These are phyloP conservation scores for Meta bourneti DNA, from an alignment of 2,888 invertebrate genomes.

Conservation along the genomic window DNA sequence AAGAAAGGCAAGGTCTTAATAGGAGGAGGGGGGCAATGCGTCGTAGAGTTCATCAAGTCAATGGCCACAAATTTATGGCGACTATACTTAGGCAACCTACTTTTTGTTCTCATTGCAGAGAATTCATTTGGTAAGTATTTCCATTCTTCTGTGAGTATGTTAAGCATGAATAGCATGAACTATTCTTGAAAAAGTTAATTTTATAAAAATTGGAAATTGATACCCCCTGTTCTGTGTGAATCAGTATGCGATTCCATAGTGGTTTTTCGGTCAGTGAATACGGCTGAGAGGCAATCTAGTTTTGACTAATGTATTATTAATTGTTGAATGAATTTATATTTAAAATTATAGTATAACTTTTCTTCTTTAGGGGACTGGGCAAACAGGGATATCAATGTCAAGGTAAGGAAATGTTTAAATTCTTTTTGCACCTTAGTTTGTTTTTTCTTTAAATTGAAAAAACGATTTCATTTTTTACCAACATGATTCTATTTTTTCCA, in stretches of 20 bases:
- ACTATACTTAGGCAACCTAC: slow-evolving; percentile 99
- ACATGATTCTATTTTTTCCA: slow-evolving; percentile 81
- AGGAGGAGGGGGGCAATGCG: slow-evolving; percentile 98
- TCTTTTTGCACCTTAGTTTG: slow-evolving; percentile 4
- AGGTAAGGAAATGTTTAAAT: slow-evolving; percentile 84
- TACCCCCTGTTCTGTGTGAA: too few species aligned
- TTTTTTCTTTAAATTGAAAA: background rate
- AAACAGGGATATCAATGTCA: slow-evolving; percentile 99
- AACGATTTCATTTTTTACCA: background rate
- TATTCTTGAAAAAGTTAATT: too few species aligned
- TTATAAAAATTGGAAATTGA: too few species aligned
- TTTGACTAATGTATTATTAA: background rate
- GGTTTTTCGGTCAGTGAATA: too few species aligned
- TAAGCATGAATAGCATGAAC: slow-evolving; percentile 64
- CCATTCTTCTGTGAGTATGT: slow-evolving; percentile 82
- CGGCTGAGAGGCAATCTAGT: too few species aligned
- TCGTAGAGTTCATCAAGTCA: slow-evolving; percentile 96
- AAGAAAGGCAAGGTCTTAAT: slow-evolving; percentile 95
- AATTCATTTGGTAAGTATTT: slow-evolving; percentile 94
- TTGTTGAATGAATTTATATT: background rate
- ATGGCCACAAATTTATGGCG: slow-evolving; percentile 99
- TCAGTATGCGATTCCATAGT: too few species aligned
- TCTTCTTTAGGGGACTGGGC: slow-evolving; percentile 92
- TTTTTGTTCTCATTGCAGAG: slow-evolving; percentile 99
- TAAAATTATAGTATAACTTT: background rate